Percentiles rank a stretch among this genome's conserved stretches.
Evolutionary conservation across 2,113 vertebrate genomes (phyloP).

Genomic region (Astur gentilis): DNA sequence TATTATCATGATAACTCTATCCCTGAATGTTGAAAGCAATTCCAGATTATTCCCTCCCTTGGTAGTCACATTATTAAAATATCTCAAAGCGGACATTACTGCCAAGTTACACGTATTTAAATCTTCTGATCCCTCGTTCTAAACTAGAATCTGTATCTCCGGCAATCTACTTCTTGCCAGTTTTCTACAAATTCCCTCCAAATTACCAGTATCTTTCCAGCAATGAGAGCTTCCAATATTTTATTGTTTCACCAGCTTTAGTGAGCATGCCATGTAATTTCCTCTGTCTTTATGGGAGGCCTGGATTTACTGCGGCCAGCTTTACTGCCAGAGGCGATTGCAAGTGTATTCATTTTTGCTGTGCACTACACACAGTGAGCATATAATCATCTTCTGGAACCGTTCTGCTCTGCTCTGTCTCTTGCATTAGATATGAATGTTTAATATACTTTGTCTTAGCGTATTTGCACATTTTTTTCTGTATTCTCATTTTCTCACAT

Average conservation of each 20-base stretch:
- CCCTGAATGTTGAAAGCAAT: not conserved
- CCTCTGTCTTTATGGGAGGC: not conserved
- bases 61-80: not conserved
- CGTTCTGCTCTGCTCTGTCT: not conserved
- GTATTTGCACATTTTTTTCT: not conserved
- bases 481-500: not conserved
- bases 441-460: not conserved
- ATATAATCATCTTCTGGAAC: not conserved
- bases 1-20: not conserved
- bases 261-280: not conserved
- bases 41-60: not conserved
- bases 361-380: not conserved
- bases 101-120: constrained; percentile 10
- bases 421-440: not conserved
- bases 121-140: constrained; percentile 4
- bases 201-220: constrained; percentile 11
- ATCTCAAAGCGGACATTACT: not conserved
- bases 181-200: constrained; percentile 20
- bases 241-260: constrained; percentile 33
- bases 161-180: not conserved
- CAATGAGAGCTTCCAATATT: not conserved
- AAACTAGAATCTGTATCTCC: not conserved
- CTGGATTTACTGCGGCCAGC: constrained; percentile 8
- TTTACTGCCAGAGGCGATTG: not conserved
- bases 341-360: not conserved